These are phyloP conservation scores for Puffinus mauretanicus DNA, from an alignment of 2,113 vertebrate genomes.

Conservation along the genomic window DNA sequence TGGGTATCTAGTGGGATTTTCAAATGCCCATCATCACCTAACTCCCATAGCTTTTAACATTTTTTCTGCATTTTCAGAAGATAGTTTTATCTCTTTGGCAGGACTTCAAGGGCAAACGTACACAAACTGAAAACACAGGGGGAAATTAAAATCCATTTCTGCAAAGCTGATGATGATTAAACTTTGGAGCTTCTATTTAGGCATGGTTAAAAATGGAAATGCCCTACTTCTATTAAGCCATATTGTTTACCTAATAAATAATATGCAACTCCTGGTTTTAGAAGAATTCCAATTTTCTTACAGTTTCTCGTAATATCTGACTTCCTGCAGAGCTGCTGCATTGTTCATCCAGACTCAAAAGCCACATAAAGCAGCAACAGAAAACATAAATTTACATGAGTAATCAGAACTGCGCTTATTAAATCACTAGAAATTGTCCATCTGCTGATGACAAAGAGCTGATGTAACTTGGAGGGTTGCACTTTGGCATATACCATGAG, in stretches of 20 bases:
- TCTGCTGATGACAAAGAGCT: not conserved
- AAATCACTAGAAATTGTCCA: not conserved
- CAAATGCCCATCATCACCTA: not conserved
- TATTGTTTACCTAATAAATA: not conserved
- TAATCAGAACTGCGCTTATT: not conserved
- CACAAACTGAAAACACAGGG: conserved; percentile 41
- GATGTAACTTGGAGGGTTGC: not conserved
- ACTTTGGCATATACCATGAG: not conserved
- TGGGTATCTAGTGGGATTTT: not conserved
- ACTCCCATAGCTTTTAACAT: not conserved
- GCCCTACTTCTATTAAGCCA: not conserved
- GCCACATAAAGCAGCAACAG: not conserved
- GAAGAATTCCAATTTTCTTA: not conserved
- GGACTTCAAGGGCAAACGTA: conserved; percentile 31
- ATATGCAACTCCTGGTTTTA: not conserved
- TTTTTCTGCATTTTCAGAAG: conserved; percentile 13
- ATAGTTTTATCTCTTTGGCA: conserved; percentile 1
- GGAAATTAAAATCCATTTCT: conserved; percentile 40
- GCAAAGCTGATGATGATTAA: not conserved
- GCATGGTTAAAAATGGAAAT: not conserved
- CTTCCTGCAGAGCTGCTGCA: not conserved
- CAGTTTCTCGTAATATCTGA: not conserved
- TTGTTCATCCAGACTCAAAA: not conserved
- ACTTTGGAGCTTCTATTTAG: conserved; percentile 2
- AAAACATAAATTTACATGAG: not conserved